phyloP scores from a whole-genome alignment of 2,113 vertebrate genomes.

The Leuciscus idus region DNA sequence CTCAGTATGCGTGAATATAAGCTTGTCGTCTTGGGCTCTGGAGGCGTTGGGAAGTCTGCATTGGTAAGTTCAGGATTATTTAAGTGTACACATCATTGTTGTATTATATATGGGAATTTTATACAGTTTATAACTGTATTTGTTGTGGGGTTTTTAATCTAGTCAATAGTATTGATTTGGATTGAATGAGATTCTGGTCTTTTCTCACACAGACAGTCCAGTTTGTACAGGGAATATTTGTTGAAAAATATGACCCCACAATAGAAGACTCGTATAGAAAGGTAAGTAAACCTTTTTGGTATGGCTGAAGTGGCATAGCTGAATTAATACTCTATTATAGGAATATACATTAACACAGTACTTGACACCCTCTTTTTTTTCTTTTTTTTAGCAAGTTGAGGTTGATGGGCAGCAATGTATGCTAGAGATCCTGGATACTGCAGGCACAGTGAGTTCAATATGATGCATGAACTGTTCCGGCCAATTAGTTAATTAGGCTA shows the following conservation, averaged over 20 bases:
- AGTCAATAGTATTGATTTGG: background rate
- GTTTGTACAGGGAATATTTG: constrained; percentile 99
- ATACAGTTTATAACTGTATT: background rate
- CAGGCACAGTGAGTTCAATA: constrained; percentile 89
- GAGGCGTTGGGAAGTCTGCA: constrained; percentile 98
- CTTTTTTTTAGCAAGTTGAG: constrained; percentile 90
- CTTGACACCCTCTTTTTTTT: background rate
- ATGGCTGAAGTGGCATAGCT: background rate
- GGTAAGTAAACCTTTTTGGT: constrained; percentile 72
- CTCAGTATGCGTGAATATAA: constrained; percentile 99
- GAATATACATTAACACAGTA: background rate
- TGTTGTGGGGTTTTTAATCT: background rate
- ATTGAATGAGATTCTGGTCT: background rate
- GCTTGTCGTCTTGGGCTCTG: constrained; percentile 98
- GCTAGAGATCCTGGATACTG: constrained; percentile 98
- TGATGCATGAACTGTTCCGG: background rate
- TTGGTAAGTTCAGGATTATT: constrained; percentile 83
- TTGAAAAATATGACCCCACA: constrained; percentile 99
- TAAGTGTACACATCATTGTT: background rate
- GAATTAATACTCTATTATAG: background rate
- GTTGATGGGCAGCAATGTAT: constrained; percentile 98
- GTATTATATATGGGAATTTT: background rate
- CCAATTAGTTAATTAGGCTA: background rate
- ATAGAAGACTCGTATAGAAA: constrained; percentile 99
- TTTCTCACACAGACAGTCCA: constrained; percentile 88